Conservation (phyloP, 2,797 vertebrate genomes). For the Darevskia nairensis region DNA sequence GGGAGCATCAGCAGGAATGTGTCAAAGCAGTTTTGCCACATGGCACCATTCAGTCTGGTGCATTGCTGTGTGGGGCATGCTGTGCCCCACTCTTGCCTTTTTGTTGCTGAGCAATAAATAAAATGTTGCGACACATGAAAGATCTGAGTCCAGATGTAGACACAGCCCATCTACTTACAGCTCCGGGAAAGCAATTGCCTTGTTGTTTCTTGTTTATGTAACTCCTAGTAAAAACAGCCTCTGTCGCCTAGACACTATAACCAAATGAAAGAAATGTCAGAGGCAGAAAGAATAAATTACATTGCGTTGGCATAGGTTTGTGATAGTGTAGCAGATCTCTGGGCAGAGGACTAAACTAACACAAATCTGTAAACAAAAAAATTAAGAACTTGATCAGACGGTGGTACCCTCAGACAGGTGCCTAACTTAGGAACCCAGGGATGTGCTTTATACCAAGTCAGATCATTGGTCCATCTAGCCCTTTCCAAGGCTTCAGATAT, state of each 20-base stretch:
- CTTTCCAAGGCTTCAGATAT: too few species aligned
- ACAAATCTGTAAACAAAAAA: background rate
- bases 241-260: background rate
- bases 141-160: background rate
- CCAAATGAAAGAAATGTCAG: background rate
- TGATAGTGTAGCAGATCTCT: background rate
- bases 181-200: background rate
- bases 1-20: constrained; percentile 1
- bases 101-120: background rate
- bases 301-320: too few species aligned
- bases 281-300: background rate
- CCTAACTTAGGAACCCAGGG: too few species aligned
- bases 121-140: constrained; percentile 10
- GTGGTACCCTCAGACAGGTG: background rate
- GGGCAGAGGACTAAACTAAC: background rate
- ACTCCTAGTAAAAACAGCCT: background rate
- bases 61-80: background rate
- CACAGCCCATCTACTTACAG: background rate
- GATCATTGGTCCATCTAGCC: too few species aligned
- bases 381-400: too few species aligned
- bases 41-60: background rate
- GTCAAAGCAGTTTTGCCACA: constrained; percentile 3
- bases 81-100: constrained; percentile 4
- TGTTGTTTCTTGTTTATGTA: background rate
- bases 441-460: too few species aligned